Base-by-base conservation (phyloP, 2,888 invertebrate genomes). In the Epirrhoe alternata region DNA sequence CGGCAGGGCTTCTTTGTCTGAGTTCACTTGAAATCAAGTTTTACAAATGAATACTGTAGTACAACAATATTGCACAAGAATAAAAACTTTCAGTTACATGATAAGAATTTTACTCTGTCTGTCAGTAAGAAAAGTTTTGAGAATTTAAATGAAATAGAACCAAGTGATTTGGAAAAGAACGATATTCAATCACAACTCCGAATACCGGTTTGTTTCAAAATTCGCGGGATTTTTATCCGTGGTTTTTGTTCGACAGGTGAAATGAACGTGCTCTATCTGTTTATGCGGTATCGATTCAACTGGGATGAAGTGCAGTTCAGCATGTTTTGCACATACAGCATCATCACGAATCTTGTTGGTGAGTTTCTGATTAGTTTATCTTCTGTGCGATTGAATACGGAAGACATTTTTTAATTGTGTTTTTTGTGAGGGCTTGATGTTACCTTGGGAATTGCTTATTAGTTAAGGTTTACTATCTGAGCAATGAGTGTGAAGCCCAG, bases 261-360 rank as follows among this genome's bases (percentile, higher is more conserved):
- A 76, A 88, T 88, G 88, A 88, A 88, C 72, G 88, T 88, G 16
- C 69, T 88, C 10, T 88, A 88, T 62, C 77, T 88, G 12, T 82
- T 82, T 77, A 89, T 92, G 66, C 82, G 95, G 67, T 94, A 92
- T 73, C 84, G 93, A 54, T 95, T 94, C 80, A 93, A 94, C 72
- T 95, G 95, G 95, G 91, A 94, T 66, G 94, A 94, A 73, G 89
- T 94, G 1, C 91, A 94, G 73, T 95, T 88, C 80, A 94, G 94
- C 65, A 86, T 94, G 80, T 95, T 94, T 83, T 92, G 91, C 33
- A 94, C 94, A 0, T 94, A 94, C 82, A 87, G 93, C 70, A 94
- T 94, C 68, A 85, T 94, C 45, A 91, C 94, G 0, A 94, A 94
- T 75, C 86, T 93, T 67, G 78, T 93, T 38, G 94, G 94, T 94